Percentiles rank a stretch among this genome's conserved stretches.
Conservation (phyloP, 2,888 invertebrate species). For the Oscheius sp. region DNA sequence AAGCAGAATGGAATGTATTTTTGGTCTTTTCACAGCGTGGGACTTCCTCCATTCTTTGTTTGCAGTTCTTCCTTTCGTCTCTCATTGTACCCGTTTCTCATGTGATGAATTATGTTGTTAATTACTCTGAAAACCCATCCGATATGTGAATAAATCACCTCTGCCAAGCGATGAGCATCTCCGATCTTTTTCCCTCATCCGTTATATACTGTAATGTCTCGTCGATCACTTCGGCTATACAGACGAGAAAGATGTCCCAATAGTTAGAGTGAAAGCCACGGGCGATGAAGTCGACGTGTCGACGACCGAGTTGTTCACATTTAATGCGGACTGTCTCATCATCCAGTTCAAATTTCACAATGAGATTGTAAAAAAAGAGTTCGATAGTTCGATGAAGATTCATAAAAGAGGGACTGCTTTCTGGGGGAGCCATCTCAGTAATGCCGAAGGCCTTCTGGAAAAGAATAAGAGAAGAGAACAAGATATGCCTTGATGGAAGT, state of each 20-base stretch:
- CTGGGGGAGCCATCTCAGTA: slow-evolving; percentile 47
- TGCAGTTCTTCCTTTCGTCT: slow-evolving; percentile 38
- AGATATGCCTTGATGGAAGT: slow-evolving; percentile 50
- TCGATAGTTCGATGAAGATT: slow-evolving; percentile 50
- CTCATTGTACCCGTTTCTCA: slow-evolving; percentile 53
- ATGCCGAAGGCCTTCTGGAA: slow-evolving; percentile 52
- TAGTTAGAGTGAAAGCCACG: slow-evolving; percentile 57
- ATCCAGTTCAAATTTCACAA: slow-evolving; percentile 47
- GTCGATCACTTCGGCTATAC: slow-evolving; percentile 54
- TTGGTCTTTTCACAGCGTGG: background rate
- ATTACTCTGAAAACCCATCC: slow-evolving; percentile 40
- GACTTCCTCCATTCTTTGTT: slow-evolving; percentile 1
- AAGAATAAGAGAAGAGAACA: background rate
- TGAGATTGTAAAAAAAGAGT: slow-evolving; percentile 53
- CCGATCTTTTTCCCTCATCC: slow-evolving; percentile 44
- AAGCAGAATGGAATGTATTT: background rate
- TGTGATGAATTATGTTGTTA: slow-evolving; percentile 52
- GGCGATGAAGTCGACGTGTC: slow-evolving; percentile 56
- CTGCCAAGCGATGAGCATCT: slow-evolving; percentile 55
- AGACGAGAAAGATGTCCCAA: slow-evolving; percentile 53
- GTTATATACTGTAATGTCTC: slow-evolving; percentile 45
- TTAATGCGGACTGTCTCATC: slow-evolving; percentile 43
- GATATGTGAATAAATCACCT: slow-evolving; percentile 32
- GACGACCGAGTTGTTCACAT: slow-evolving; percentile 51
- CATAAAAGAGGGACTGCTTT: slow-evolving; percentile 48